phyloP scores from a whole-genome alignment of 2,888 invertebrate species.

The Acrobeloides nanus region DNA sequence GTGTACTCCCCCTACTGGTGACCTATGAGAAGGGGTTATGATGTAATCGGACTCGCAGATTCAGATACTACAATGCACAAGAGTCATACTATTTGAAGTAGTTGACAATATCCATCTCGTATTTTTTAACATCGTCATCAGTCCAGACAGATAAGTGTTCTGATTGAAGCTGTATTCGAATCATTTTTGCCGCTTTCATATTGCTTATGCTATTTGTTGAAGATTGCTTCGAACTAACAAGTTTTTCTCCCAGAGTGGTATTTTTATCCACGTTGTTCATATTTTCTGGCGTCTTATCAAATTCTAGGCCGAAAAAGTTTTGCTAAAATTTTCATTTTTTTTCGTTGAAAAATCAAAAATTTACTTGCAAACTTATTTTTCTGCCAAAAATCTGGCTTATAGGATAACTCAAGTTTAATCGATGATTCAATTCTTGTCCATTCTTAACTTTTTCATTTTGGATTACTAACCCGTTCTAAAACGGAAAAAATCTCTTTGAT shows the following conservation, averaged over 20 bases:
- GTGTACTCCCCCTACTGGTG: no score
- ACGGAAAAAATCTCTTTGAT: no score
- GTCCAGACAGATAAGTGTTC: constrained; percentile 44
- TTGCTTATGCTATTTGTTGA: constrained; percentile 15
- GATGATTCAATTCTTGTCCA: constrained; percentile 21
- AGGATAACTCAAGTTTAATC: constrained; percentile 43
- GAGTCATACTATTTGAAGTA: constrained; percentile 32
- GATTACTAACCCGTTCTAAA: constrained; percentile 40
- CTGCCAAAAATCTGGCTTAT: constrained; percentile 39
- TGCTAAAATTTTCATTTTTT: no score
- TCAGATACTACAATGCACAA: background rate
- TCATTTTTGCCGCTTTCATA: constrained; percentile 28
- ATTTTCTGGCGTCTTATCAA: constrained; percentile 13
- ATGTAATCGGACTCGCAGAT: no score
- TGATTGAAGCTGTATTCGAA: constrained; percentile 17
- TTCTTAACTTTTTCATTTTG: constrained; percentile 27
- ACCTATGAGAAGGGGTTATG: no score
- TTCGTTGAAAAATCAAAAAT: no score
- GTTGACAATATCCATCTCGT: constrained; percentile 42
- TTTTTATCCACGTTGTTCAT: no score
- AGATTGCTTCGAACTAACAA: no score
- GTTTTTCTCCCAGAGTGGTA: no score
- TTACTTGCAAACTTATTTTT: constrained; percentile 38
- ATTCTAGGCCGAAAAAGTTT: constrained; percentile 39
- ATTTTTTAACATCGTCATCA: constrained; percentile 36